phyloP scores from a whole-genome alignment of 2,797 vertebrate genomes.

The Tenualosa ilisha region DNA sequence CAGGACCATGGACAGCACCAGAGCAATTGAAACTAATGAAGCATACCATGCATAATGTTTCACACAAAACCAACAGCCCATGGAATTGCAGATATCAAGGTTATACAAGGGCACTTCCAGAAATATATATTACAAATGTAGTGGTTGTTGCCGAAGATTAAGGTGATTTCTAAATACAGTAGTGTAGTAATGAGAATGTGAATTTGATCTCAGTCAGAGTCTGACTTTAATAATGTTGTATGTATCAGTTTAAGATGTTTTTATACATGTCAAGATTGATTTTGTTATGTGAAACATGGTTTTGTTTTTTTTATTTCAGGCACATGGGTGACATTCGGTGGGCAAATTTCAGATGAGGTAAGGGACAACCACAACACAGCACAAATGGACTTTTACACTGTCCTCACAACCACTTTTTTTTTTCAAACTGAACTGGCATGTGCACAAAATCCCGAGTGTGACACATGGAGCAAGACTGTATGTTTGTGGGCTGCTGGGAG shows the following conservation, averaged over 20 bases:
- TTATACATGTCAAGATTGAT: not conserved
- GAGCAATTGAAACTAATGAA: not conserved
- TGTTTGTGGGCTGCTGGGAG: not conserved
- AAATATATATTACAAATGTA: not conserved
- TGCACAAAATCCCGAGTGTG: not conserved
- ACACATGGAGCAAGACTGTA: not conserved
- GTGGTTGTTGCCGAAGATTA: not conserved
- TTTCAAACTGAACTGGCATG: not conserved
- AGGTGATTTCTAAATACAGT: not conserved
- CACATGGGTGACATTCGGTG: constrained; percentile 21
- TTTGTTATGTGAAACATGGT: not conserved
- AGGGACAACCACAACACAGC: not conserved
- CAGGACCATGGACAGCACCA: not conserved
- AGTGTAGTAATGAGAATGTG: no score
- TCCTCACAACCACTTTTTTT: not conserved
- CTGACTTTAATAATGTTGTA: no score
- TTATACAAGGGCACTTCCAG: not conserved
- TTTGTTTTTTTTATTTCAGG: not conserved
- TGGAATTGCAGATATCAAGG: not conserved
- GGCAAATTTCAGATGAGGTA: constrained; percentile 20
- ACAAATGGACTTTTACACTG: not conserved
- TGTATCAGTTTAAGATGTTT: no score
- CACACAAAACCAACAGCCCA: not conserved
- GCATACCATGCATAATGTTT: not conserved
- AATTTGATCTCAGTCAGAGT: no score